Conservation (phyloP, 2,888 invertebrate genomes). For the Gastracanthus pulcherrimus region DNA sequence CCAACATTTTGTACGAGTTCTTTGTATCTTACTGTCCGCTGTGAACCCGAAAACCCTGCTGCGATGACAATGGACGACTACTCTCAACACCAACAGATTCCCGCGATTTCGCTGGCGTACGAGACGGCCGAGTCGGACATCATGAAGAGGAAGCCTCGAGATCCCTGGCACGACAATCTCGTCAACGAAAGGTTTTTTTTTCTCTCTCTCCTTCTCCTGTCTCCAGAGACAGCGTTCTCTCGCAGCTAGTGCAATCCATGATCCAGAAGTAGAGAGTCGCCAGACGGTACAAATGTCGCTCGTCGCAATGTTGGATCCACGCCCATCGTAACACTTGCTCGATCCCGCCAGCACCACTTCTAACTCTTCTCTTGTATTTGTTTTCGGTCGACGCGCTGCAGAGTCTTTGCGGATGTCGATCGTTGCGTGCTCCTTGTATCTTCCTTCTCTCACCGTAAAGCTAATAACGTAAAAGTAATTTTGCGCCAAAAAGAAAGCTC, state of each 20-base stretch:
- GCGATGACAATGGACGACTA: slow-evolving; percentile 19
- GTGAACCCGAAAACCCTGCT: neutral
- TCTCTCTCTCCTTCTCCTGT: no score
- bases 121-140: slow-evolving; percentile 99
- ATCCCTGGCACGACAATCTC: slow-evolving; percentile 98
- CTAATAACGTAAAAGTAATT: no score
- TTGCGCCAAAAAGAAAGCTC: slow-evolving; percentile 37
- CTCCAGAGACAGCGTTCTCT: no score
- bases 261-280: slow-evolving; percentile 35
- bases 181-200: slow-evolving; percentile 93
- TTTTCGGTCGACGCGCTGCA: neutral
- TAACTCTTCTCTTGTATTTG: neutral
- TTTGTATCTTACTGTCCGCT: neutral
- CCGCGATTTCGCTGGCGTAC: slow-evolving; percentile 99
- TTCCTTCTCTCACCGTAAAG: no score
- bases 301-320: slow-evolving; percentile 17
- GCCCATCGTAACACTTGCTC: no score
- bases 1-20: slow-evolving; percentile 1
- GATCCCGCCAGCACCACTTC: no score
- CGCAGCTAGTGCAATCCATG: slow-evolving; percentile 32
- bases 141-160: slow-evolving; percentile 98
- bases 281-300: slow-evolving; percentile 47
- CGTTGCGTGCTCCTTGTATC: no score
- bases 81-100: slow-evolving; percentile 87
- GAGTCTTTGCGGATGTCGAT: slow-evolving; percentile 4